Evolutionary conservation across 2,888 invertebrate species (phyloP).

Genomic region (Notocelia uddmanniana): DNA sequence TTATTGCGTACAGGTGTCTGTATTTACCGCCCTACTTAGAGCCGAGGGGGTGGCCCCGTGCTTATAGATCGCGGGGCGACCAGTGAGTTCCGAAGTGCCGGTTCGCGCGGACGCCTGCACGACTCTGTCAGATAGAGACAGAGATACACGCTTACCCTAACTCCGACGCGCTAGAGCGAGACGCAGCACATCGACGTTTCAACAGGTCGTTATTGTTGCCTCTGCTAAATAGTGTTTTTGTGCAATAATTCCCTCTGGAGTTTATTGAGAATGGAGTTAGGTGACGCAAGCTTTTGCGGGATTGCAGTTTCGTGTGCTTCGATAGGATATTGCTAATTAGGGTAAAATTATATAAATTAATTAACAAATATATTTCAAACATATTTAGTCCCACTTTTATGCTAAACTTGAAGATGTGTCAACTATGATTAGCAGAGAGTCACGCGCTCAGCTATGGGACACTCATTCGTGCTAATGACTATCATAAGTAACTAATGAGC

Average conservation of each 20-base stretch:
- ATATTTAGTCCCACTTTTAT: neutral
- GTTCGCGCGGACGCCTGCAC: slow-evolving; percentile 74
- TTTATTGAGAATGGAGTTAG: slow-evolving; percentile 45
- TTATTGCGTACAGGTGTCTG: slow-evolving; percentile 72
- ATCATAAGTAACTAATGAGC: neutral
- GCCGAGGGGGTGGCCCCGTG: slow-evolving; percentile 64
- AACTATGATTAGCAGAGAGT: neutral
- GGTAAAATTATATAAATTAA: neutral
- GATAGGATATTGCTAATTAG: neutral
- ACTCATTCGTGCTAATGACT: neutral
- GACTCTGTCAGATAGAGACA: slow-evolving; percentile 64
- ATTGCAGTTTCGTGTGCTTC: slow-evolving; percentile 6
- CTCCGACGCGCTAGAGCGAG: slow-evolving; percentile 65
- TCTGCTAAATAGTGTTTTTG: slow-evolving; percentile 79
- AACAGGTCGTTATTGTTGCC: slow-evolving; percentile 84
- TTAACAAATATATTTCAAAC: neutral
- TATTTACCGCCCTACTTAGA: slow-evolving; percentile 81
- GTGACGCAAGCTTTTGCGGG: slow-evolving; percentile 3
- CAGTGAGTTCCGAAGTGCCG: slow-evolving; percentile 78
- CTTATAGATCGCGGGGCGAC: slow-evolving; percentile 78
- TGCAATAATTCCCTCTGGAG: slow-evolving; percentile 75
- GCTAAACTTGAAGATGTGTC: neutral
- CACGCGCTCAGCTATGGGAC: neutral
- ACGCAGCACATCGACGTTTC: slow-evolving; percentile 70
- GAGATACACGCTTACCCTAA: slow-evolving; percentile 57